Conservation (phyloP, 2,797 vertebrate genomes). For the Helostoma temminkii region DNA sequence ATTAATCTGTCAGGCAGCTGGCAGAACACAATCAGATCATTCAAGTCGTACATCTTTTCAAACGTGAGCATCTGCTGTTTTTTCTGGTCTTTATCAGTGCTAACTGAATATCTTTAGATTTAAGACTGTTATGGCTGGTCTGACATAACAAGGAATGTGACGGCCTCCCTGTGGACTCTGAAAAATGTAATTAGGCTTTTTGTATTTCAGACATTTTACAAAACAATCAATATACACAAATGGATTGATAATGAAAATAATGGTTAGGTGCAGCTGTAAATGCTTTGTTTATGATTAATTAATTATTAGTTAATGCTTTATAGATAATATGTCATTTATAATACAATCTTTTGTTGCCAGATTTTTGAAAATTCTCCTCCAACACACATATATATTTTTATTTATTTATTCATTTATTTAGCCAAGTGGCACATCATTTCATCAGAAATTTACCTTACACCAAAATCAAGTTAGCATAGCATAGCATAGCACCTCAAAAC, state of each 20-base stretch:
- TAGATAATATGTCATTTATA: not conserved
- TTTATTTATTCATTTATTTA: too few relatives aligned
- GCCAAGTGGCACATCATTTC: too few relatives aligned
- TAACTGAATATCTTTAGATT: not conserved
- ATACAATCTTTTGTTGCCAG: not conserved
- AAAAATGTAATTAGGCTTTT: not conserved
- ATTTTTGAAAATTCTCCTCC: not conserved
- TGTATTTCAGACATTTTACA: not conserved
- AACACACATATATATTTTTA: too few relatives aligned
- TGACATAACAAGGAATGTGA: not conserved
- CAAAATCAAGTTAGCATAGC: too few relatives aligned
- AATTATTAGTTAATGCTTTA: not conserved
- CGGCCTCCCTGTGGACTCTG: not conserved
- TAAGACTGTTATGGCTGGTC: too few relatives aligned
- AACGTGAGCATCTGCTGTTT: not conserved
- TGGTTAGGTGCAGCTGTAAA: not conserved
- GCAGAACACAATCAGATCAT: not conserved
- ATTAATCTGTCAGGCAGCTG: not conserved
- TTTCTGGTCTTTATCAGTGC: not conserved
- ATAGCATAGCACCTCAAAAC: too few relatives aligned
- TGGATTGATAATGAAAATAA: not conserved
- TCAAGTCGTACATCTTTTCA: not conserved
- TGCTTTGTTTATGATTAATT: not conserved
- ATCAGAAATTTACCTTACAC: too few relatives aligned
- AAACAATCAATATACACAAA: not conserved